These are phyloP conservation scores for Silvanus unidentatus DNA, from an alignment of 2,888 invertebrate species.

Conservation along the genomic window DNA sequence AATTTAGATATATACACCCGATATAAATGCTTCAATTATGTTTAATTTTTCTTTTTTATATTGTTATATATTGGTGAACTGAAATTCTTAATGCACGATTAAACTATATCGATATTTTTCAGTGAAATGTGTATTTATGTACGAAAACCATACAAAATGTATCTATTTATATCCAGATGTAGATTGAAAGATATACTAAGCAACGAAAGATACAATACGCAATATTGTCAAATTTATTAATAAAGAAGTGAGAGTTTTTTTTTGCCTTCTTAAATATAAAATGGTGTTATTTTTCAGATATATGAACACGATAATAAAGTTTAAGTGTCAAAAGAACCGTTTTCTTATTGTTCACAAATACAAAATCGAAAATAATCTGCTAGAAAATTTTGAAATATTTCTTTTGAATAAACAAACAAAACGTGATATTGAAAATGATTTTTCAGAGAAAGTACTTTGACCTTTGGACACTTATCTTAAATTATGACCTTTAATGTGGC, in stretches of 20 bases:
- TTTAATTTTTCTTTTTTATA: constrained; percentile 4
- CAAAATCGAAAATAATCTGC: too few species aligned
- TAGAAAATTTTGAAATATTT: too few species aligned
- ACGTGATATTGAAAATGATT: too few species aligned
- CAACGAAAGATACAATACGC: too few species aligned
- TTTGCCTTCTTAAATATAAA: background rate
- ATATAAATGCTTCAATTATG: constrained; percentile 14
- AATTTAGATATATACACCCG: constrained; percentile 7
- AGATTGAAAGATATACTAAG: background rate
- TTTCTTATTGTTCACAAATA: too few species aligned
- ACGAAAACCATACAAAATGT: background rate
- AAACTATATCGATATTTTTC: constrained; percentile 1
- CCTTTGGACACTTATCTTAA: too few species aligned
- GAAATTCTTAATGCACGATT: constrained; percentile 5
- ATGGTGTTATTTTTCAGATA: too few species aligned
- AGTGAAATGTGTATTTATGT: constrained; percentile 7
- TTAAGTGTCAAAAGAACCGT: too few species aligned
- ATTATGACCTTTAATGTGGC: too few species aligned
- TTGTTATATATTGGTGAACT: constrained; percentile 1
- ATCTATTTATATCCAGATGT: background rate
- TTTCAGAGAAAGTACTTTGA: too few species aligned
- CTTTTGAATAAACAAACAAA: too few species aligned
- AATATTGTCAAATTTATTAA: constrained; percentile 1
- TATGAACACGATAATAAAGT: too few species aligned
- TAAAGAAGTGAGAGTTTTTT: background rate